A percentile compares a stretch with the other conserved stretches of the same genome.
These are phyloP conservation scores for Palythoa grandiflora DNA, from an alignment of 92 coral and sea anemone genomes.

Conservation along the genomic window DNA sequence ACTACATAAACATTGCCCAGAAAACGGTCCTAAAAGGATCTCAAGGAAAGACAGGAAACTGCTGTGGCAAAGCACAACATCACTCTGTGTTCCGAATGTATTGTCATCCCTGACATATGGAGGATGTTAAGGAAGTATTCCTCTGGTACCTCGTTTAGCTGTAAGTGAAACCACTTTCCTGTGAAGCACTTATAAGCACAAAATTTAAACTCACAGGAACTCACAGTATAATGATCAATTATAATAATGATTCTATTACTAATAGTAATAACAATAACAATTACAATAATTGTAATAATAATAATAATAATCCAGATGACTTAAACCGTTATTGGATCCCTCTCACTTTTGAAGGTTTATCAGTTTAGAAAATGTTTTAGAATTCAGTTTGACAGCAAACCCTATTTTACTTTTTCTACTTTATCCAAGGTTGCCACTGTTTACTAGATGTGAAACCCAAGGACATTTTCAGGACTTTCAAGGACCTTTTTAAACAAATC, in stretches of 20 bases:
- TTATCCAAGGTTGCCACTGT: too few species aligned
- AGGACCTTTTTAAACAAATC: too few species aligned
- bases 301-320: too few species aligned
- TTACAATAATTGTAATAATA: too few species aligned
- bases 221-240: background rate
- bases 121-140: slow-evolving; percentile 16
- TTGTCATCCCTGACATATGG: background rate
- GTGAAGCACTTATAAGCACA: background rate
- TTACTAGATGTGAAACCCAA: too few species aligned
- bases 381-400: too few species aligned
- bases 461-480: too few species aligned
- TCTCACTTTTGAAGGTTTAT: too few species aligned
- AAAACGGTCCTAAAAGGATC: slow-evolving; percentile 2
- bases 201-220: background rate
- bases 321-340: too few species aligned
- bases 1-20: slow-evolving; percentile 9
- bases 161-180: background rate
- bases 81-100: slow-evolving; percentile 5
- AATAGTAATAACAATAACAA: background rate
- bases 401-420: too few species aligned
- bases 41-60: slow-evolving; percentile 6
- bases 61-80: background rate
- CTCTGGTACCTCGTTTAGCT: slow-evolving; percentile 19
- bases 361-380: too few species aligned
- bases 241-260: background rate